Evolutionary conservation across 1,140 invertebrate species (phyloP).

Genomic region (Dendroctonus ponderosae): DNA sequence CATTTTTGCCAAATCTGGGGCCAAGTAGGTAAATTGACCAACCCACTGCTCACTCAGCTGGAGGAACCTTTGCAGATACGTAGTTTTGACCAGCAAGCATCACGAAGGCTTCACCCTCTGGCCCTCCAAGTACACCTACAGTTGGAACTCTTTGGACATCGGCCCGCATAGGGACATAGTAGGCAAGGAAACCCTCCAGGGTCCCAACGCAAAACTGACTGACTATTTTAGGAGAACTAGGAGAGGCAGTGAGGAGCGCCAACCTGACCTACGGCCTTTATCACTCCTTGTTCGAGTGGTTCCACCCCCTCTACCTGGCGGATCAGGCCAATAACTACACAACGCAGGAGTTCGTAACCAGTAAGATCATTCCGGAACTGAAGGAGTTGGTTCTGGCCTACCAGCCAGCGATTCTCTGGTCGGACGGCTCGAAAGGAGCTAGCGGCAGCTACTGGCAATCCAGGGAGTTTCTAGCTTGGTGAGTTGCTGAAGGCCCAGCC

Average conservation of each 20-base stretch:
- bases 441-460: slow-evolving; percentile 78
- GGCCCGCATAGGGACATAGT: slow-evolving; percentile 21
- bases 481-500: slow-evolving; percentile 77
- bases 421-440: slow-evolving; percentile 88
- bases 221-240: slow-evolving; percentile 61
- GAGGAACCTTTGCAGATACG: slow-evolving; percentile 59
- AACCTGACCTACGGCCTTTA: slow-evolving; percentile 80
- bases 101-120: slow-evolving; percentile 90
- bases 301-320: slow-evolving; percentile 76
- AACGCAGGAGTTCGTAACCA: slow-evolving; percentile 63
- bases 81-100: slow-evolving; percentile 91
- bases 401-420: slow-evolving; percentile 88
- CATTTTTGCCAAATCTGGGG: slow-evolving; percentile 72
- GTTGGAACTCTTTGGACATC: slow-evolving; percentile 17
- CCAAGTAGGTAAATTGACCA: slow-evolving; percentile 59
- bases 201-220: slow-evolving; percentile 17
- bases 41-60: too few relatives aligned
- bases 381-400: slow-evolving; percentile 75
- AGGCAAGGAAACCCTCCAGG: slow-evolving; percentile 50
- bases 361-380: slow-evolving; percentile 72
- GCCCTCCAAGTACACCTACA: slow-evolving; percentile 61
- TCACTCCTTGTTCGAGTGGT: slow-evolving; percentile 91
- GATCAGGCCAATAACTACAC: slow-evolving; percentile 62
- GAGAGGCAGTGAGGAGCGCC: slow-evolving; percentile 65
- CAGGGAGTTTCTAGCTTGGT: slow-evolving; percentile 81